Evolutionary conservation across 35 echinoderm and acorn worm genomes (phyloP).

Genomic region (Stichopus chloronotus): DNA sequence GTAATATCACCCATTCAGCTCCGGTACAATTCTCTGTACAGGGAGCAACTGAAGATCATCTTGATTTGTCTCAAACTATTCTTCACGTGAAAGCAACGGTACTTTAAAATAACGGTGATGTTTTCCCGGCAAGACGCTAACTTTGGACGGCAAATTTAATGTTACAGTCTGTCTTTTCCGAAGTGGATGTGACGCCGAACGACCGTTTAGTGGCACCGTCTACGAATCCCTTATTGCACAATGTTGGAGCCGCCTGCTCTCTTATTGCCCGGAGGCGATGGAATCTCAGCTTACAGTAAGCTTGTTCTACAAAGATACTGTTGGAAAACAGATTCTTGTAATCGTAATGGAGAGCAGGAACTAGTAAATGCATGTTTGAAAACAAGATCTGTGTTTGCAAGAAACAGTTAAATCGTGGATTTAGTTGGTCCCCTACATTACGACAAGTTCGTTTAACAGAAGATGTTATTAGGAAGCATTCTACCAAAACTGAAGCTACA

Average conservation of each 20-base stretch:
- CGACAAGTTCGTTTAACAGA: constrained; percentile 1
- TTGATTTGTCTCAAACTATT: constrained; percentile 46
- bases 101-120: constrained; percentile 22
- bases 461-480: constrained; percentile 14
- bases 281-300: constrained; percentile 16
- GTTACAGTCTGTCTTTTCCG: neutral
- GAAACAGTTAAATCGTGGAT: neutral
- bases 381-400: neutral
- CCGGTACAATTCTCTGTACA: constrained; percentile 42
- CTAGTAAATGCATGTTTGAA: constrained; percentile 17
- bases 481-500: constrained; percentile 18
- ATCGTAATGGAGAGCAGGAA: neutral
- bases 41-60: constrained; percentile 19
- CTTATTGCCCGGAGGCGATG: constrained; percentile 22
- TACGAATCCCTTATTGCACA: constrained; percentile 7
- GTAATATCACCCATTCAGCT: constrained; percentile 22
- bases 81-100: constrained; percentile 48
- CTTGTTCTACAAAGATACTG: constrained; percentile 76
- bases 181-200: neutral
- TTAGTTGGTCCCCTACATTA: constrained; percentile 14
- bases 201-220: constrained; percentile 27
- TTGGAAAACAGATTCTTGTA: constrained; percentile 25
- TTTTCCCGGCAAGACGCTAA: neutral
- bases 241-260: constrained; percentile 13
- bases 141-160: neutral